Evolutionary conservation across 2,888 invertebrate species (phyloP), one percentile per base, ranked within the genome.

Genomic region (Ditula angustiorana): DNA sequence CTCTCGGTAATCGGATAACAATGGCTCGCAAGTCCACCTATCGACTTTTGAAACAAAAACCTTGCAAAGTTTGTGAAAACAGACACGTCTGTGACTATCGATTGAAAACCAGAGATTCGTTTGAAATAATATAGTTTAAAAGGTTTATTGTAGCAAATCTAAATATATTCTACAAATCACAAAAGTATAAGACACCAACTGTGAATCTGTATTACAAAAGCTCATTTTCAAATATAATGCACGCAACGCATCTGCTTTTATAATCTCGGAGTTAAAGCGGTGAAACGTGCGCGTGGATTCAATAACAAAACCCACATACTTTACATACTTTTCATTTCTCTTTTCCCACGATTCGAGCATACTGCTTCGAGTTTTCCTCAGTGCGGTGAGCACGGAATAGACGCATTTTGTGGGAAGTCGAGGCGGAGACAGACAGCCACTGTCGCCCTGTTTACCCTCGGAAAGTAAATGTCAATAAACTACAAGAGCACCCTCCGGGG

Each of bases 401-500:
- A 62, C 67, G 70, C 70, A 71, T 77, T 75, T 71, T 71, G 67
- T 74, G 79, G 72, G 58, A 73, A 76, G 81, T 79, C 74, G 76
- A 80, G 78, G 70, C 71, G 52, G 76, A 81, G 81, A 80, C 74
- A 81, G 83, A 76, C 85, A 85, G 79, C 80, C 78, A 78, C 81
- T 82, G 84, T 81, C 81, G 77, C 78, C 74, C 71, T 90, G 90
- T 92, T 92, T 92, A 84, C 87, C 80, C 86, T 81, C 79, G 75
- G 82, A 86, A 90, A 92, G 92, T 92, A 90, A 92, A 92, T 90
- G 92, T 91, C 91, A 92, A 92, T 89, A 92, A 87, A 87, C 82
- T 86, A 86, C 84, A 85, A 87, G 86, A 81, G 79, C 77, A 74
- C 80, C 81, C 86, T 83, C 80, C 73, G 71, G 82, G 85, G 80